Base-by-base conservation (phyloP, 2,888 invertebrate species). In the Alentia gelatinosa region DNA sequence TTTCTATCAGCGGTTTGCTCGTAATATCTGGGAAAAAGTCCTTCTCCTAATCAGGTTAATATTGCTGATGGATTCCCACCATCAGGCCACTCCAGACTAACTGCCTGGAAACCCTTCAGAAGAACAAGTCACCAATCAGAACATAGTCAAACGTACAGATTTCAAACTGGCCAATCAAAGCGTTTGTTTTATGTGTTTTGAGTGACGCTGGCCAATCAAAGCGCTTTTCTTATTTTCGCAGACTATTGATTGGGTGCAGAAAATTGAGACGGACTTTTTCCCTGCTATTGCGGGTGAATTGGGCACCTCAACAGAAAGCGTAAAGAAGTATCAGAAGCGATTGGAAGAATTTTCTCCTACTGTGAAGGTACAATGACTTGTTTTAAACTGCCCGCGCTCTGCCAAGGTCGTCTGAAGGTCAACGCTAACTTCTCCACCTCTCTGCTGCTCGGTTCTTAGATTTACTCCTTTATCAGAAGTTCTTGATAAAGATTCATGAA, bases 191-290 rank as follows among this genome's bases (percentile, higher is more conserved):
- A 88, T 89, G 26, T n/a, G n/a, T n/a, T n/a, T n/a, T n/a, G n/a
- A n/a, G n/a, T n/a, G n/a, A n/a, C n/a, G n/a, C n/a, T 79, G 23
- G 39, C 79, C 79, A 79, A 35, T 79, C 1, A 19, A 39, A 79
- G 79, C 74, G 35, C 74, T 63, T 63, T 5, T 74, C 5, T 40
- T 90, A 12, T 75, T 47, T 79, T 30, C 33, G 91, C 95, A 96
- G 96, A 96, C 96, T 15, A 95, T 96, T 93, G 96, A 96, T 94
- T 95, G 94, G 94, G 95, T 95, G 90, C 95, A 95, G 94, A 94
- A 97, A 96, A 96, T 98, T 94, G 97, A 98, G 94, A 97, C 97
- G 86, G 97, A 98, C 94, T 96, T 98, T 91, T 98, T 98, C 96
- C 98, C 98, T 35, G 97, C 98, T 86, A 97, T 98, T 93, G 97